phyloP scores from a whole-genome alignment of 2,113 vertebrate genomes.

The Tragelaphus buxtoni region DNA sequence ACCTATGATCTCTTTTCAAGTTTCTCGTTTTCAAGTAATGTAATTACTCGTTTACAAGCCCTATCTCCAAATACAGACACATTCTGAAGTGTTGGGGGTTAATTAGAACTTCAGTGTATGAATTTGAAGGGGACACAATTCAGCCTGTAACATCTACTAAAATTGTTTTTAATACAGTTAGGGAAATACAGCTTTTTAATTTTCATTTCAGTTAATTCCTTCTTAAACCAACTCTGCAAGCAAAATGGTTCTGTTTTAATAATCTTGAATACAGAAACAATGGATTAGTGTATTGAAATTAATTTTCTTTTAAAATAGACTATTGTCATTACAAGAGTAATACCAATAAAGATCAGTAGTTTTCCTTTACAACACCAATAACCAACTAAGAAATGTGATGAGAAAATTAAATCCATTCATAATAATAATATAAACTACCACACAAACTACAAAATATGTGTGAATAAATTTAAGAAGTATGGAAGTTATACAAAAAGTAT shows the following conservation, averaged over 20 bases:
- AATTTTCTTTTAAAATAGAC: neutral
- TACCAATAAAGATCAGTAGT: neutral
- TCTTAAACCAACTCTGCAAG: neutral
- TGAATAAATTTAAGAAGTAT: neutral
- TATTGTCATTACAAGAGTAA: neutral
- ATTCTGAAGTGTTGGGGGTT: neutral
- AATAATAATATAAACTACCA: neutral
- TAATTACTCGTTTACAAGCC: neutral
- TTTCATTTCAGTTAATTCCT: neutral
- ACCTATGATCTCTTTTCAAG: neutral
- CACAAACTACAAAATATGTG: neutral
- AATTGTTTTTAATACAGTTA: neutral
- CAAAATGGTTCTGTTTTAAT: neutral
- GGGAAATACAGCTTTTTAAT: neutral
- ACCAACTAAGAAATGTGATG: neutral
- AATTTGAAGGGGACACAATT: neutral
- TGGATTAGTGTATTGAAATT: neutral
- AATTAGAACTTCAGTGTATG: neutral
- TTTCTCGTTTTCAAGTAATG: no score
- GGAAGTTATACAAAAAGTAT: neutral
- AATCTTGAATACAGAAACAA: neutral
- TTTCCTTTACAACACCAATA: neutral
- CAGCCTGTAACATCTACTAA: neutral
- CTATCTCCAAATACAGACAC: neutral
- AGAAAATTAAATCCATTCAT: neutral